Evolutionary conservation across 2,797 vertebrate species (phyloP).

Genomic region (Bradypodion pumilum): DNA sequence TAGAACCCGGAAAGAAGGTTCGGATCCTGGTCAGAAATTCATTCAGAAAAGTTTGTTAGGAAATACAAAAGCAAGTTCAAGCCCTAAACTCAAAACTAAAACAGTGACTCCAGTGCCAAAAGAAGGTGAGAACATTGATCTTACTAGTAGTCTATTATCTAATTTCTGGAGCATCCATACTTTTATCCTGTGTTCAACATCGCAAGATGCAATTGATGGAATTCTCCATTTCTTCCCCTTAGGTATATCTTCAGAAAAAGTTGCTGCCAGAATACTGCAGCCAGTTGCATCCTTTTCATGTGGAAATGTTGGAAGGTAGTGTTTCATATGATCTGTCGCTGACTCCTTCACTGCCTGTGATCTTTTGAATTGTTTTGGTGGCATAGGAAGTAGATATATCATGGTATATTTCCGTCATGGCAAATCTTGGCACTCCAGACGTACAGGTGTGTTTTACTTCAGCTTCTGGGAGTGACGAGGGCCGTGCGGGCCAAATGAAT

Average conservation of each 20-base stretch:
- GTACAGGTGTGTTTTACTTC: no score
- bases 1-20: slow-evolving; percentile 58
- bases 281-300: slow-evolving; percentile 72
- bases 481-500: no score
- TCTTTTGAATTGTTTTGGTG: not conserved
- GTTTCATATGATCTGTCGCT: not conserved
- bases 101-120: slow-evolving; percentile 57
- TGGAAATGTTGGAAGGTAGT: slow-evolving; percentile 69
- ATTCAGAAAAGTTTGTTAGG: slow-evolving; percentile 44
- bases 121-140: slow-evolving; percentile 63
- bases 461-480: no score
- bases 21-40: slow-evolving; percentile 49
- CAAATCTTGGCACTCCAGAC: no score
- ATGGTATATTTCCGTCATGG: no score
- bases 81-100: slow-evolving; percentile 67
- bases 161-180: not conserved
- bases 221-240: slow-evolving; percentile 13
- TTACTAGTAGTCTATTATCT: slow-evolving; percentile 6
- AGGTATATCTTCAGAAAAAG: slow-evolving; percentile 66
- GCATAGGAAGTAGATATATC: not conserved
- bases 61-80: slow-evolving; percentile 62
- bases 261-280: slow-evolving; percentile 57
- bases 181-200: not conserved
- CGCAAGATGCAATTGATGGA: not conserved
- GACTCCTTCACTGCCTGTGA: not conserved